A percentile compares a stretch with the other conserved stretches of the same genome.
phyloP scores from a whole-genome alignment of 2,888 invertebrate genomes.

The Hypena proboscidalis region DNA sequence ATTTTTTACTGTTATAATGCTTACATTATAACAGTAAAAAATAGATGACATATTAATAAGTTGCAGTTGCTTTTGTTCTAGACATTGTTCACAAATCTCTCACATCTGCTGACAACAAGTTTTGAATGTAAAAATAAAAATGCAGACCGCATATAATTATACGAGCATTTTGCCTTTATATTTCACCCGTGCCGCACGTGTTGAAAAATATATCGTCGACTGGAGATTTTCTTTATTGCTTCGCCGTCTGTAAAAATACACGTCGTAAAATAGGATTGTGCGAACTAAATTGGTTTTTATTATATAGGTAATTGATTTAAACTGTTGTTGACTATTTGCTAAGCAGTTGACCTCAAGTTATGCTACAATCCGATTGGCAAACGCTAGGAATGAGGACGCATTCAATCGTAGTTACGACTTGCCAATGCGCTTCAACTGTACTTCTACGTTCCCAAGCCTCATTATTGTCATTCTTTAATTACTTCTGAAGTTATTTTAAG shows the following conservation, averaged over 20 bases:
- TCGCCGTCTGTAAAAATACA: not conserved
- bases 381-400: constrained; percentile 46
- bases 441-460: constrained; percentile 14
- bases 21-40: too few species aligned
- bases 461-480: too few species aligned
- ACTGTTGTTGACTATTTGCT: constrained; percentile 30
- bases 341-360: constrained; percentile 48
- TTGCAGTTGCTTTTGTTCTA: too few species aligned
- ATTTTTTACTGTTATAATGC: too few species aligned
- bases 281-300: constrained; percentile 17
- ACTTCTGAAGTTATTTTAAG: too few species aligned
- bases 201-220: constrained; percentile 1
- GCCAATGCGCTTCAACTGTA: constrained; percentile 6
- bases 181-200: not conserved
- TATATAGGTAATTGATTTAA: constrained; percentile 33
- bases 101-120: not conserved
- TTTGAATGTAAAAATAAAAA: not conserved
- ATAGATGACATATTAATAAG: too few species aligned
- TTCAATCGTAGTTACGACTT: constrained; percentile 19
- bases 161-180: not conserved
- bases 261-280: not conserved
- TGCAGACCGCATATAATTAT: constrained; percentile 5
- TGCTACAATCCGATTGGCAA: constrained; percentile 34
- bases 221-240: constrained; percentile 8
- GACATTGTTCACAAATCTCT: too few species aligned